Evolutionary conservation across 1,140 invertebrate species (phyloP), one percentile per base, ranked within the genome.

Genomic region (Papilio glaucus): DNA sequence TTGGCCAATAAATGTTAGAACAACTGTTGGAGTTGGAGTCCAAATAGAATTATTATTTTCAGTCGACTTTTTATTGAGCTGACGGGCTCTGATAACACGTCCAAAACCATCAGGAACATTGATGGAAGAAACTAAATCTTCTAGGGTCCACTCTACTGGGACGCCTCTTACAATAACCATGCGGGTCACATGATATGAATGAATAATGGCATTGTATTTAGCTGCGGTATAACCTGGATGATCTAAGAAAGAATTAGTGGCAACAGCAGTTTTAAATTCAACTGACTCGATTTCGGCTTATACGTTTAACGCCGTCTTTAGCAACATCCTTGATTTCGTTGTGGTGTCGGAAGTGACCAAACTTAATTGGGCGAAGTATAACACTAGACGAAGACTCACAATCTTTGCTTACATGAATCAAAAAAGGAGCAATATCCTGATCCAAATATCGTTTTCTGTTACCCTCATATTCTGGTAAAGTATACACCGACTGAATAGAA

Each of bases 1-100:
- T 45, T 79, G 74, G 5, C 77, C 72, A 8, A 13, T 18, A n/a
- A 79, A 76, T n/a, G 77, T 79, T 24, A 77, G 6, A 8, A 74
- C 72, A 65, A 74, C 61, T 12, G 72, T 71, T 13, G 41, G 49
- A 4, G 71, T 75, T 4, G 73, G 62, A n/a, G 10, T 39, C 62
- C 72, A 67, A 49, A 4, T 24, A 7, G 33, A 0, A 9, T 13
- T 1, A 4, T 15, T 15, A 45, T 45, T 15, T 5, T 15, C 41
- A 45, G 1, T 15, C 7, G 41, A 45, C n/a, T 45, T 45, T 45
- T 37, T 49, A 13, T 65, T 67, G 8, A 74, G 41, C 4, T 41
- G 26, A 5, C 63, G 42, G 3, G 68, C 76, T 61, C 45, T 69
- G 2, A 73, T 18, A 8, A 77, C 63, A 1, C 13, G n/a, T 1